Evolutionary conservation across 2,113 vertebrate species (phyloP), one percentile per base, ranked within the genome.

Genomic region (Pachyramphus minor): DNA sequence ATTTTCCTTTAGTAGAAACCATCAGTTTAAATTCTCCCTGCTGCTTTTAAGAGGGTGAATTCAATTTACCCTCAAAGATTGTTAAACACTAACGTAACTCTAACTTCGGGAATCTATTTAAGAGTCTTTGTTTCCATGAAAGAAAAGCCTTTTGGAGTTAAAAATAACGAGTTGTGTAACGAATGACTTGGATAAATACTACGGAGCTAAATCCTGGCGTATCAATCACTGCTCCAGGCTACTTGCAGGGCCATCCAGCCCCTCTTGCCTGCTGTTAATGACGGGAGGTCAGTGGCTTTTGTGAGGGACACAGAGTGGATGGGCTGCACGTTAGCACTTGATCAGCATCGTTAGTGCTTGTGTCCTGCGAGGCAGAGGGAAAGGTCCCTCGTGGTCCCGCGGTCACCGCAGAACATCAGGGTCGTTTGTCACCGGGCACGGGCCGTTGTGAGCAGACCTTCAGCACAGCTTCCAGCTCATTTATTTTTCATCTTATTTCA

Each of bases 371-470:
- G 69, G 20, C 52, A 9, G 30, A 13, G 53, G 11, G 30, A 28
- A 12, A 11, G 15, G 28, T 10, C 45, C 39, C 77, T 9, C 27
- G 0, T 1, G 35, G 42, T 18, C 35, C 30, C 67, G 14, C 50
- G 7, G 42, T 44, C 86, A 50, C 1, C 23, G 60, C 60, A 20
- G 39, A 0, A 0, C 37, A 82, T 44, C 39, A 3, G n/a, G 28
- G 20, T 1, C 47, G 8, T 28, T 5, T 2, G 2, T 15, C 6
- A 28, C 30, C 79, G 12, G 87, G 30, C 9, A 13, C 39, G 6
- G 10, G 55, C 21, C 11, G 2, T 0, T 31, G 25, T 1, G 41
- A 55, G 25, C 87, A 20, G 12, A 33, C 17, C 25, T 27, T 16
- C 6, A 35, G 78, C 21, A 4, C n/a, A 8, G 25, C 3, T 15